Evolutionary conservation across 2,888 invertebrate genomes (phyloP).

Genomic region (Xanthorhoe spadicearia): DNA sequence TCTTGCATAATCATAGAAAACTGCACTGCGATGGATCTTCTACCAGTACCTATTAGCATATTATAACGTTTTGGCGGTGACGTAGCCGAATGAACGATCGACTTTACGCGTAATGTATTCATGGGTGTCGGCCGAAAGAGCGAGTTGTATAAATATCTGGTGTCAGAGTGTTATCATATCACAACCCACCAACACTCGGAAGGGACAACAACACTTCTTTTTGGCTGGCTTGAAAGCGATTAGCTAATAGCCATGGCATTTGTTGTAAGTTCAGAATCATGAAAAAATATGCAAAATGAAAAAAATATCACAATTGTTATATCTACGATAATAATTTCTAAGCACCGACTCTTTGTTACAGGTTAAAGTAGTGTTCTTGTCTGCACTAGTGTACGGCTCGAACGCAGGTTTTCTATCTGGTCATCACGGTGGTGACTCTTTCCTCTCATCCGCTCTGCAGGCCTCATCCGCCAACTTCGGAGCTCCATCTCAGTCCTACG

Average conservation of each 20-base stretch:
- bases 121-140: conserved; percentile 66
- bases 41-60: conserved; percentile 46
- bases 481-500: conserved; percentile 67
- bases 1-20: conserved; percentile 54
- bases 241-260: conserved; percentile 84
- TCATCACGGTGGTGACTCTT: conserved; percentile 64
- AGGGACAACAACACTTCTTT: conserved; percentile 72
- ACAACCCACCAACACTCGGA: conserved; percentile 72
- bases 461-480: conserved; percentile 75
- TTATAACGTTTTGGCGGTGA: conserved; percentile 51
- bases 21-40: conserved; percentile 43
- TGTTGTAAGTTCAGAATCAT: conserved; percentile 71
- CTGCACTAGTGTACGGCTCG: conserved; percentile 68
- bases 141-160: conserved; percentile 80
- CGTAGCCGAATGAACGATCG: conserved; percentile 53
- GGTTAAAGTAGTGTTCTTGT: conserved; percentile 70
- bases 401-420: conserved; percentile 65
- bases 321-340: conserved; percentile 15
- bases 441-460: conserved; percentile 63
- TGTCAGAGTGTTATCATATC: conserved; percentile 64
- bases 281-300: conserved; percentile 28
- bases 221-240: conserved; percentile 77
- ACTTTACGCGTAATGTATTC: conserved; percentile 66
- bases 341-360: conserved; percentile 59
- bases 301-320: neutral